Percentiles rank a stretch among this genome's conserved stretches.
Evolutionary conservation across 2,797 vertebrate genomes (phyloP).

Genomic region (Bucorvus abyssinicus): DNA sequence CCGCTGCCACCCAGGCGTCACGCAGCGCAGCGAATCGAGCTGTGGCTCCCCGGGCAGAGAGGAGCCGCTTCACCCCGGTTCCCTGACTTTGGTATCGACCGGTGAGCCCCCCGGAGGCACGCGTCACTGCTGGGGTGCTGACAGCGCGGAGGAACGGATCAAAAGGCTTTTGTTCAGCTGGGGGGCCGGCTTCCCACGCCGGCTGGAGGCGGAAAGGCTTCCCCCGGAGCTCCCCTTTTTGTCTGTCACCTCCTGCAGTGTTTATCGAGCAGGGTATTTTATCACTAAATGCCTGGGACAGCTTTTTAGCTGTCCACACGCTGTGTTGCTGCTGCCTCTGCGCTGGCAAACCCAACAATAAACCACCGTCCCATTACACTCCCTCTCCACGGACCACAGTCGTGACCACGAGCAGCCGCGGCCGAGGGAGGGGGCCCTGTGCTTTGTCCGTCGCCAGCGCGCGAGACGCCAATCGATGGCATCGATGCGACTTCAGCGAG

Average conservation of each 20-base stretch:
- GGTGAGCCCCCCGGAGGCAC: accelerated
- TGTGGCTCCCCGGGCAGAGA: background rate
- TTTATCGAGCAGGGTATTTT: accelerated
- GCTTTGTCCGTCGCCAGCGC: background rate
- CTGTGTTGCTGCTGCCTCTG: background rate
- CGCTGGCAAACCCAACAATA: background rate
- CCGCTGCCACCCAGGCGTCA: background rate
- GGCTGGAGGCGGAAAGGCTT: background rate
- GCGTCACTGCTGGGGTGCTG: background rate
- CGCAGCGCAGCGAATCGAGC: background rate
- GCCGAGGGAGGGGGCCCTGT: accelerated
- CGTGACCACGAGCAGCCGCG: background rate
- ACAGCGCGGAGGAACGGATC: background rate
- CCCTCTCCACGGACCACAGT: background rate
- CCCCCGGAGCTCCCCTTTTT: background rate
- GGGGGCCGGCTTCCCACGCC: background rate
- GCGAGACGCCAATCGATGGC: accelerated
- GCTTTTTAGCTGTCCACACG: too few relatives aligned
- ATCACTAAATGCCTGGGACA: too few relatives aligned
- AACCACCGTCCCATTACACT: background rate
- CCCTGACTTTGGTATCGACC: too few relatives aligned
- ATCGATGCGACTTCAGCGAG: background rate
- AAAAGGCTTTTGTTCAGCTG: background rate
- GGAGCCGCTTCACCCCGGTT: accelerated
- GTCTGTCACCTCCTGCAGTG: background rate